Percentiles rank a stretch among this genome's conserved stretches.
phyloP scores from a whole-genome alignment of 2,797 vertebrate genomes.

The Melopsittacus undulatus region DNA sequence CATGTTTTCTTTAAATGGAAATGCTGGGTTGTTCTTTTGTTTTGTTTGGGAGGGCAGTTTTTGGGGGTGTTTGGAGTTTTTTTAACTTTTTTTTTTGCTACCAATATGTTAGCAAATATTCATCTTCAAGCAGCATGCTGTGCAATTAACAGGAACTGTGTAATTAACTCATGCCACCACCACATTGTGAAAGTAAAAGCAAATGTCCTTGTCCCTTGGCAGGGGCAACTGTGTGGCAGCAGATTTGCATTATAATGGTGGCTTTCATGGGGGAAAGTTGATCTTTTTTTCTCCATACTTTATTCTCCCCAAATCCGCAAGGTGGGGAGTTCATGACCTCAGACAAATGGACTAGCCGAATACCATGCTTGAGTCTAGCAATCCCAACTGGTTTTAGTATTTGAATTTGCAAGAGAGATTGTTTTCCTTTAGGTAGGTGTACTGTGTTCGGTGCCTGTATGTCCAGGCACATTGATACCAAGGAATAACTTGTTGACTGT shows the following conservation, averaged over 20 bases:
- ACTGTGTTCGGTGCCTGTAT: rapidly evolving
- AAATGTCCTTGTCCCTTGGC: conserved; percentile 8
- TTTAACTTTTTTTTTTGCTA: conserved; percentile 22
- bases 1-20: conserved; percentile 27
- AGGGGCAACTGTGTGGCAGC: not conserved
- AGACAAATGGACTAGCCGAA: not conserved
- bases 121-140: conserved; percentile 4
- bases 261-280: not conserved
- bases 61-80: not conserved
- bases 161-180: conserved; percentile 38
- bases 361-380: not conserved
- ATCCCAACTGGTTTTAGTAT: not conserved
- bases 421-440: not conserved
- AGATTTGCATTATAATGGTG: conserved; percentile 10
- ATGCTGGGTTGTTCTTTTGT: not conserved
- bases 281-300: not conserved
- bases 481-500: not conserved
- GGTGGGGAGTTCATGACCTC: not conserved
- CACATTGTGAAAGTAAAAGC: conserved; percentile 9
- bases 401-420: not conserved
- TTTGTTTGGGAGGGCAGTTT: not conserved
- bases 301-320: not conserved
- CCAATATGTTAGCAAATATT: conserved; percentile 38
- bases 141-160: conserved; percentile 50
- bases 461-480: not conserved